Percentiles rank a stretch among this genome's conserved stretches.
phyloP scores from a whole-genome alignment of 1,140 invertebrate species.

The Leptinotarsa lineolata region DNA sequence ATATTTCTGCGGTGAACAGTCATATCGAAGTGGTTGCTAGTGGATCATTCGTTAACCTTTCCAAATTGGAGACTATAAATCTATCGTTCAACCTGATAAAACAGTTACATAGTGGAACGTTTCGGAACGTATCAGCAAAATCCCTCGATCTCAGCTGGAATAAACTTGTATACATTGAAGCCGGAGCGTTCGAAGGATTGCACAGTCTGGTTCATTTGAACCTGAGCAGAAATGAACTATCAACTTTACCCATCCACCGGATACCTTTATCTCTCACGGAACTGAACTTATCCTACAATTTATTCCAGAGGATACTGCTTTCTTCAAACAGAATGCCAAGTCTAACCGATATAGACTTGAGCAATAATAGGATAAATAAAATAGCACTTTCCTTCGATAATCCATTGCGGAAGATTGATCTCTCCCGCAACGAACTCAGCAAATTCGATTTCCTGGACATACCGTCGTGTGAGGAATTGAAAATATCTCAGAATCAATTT shows the following conservation, averaged over 20 bases:
- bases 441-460: conserved; percentile 9
- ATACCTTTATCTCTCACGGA: not conserved
- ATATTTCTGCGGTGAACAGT: conserved; percentile 7
- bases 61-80: conserved; percentile 4
- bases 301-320: not conserved
- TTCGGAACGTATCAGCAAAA: not conserved
- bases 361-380: not conserved
- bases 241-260: not conserved
- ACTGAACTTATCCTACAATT: conserved; percentile 11
- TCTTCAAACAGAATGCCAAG: not conserved
- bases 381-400: conserved; percentile 13
- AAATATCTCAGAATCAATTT: not conserved
- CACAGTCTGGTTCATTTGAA: not conserved
- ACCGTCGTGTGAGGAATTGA: not conserved
- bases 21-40: not conserved
- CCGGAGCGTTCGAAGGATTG: not conserved
- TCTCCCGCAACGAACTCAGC: not conserved
- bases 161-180: not conserved
- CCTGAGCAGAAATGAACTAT: conserved; percentile 12
- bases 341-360: not conserved
- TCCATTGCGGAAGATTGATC: not conserved
- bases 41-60: not conserved
- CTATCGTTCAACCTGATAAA: conserved; percentile 5
- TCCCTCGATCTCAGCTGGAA: conserved; percentile 14
- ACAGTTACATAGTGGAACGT: conserved; percentile 9